Evolutionary conservation across 92 coral and sea anemone species (phyloP), one percentile per base, ranked within the genome.

Genomic region (Desmophyllum pertusum): DNA sequence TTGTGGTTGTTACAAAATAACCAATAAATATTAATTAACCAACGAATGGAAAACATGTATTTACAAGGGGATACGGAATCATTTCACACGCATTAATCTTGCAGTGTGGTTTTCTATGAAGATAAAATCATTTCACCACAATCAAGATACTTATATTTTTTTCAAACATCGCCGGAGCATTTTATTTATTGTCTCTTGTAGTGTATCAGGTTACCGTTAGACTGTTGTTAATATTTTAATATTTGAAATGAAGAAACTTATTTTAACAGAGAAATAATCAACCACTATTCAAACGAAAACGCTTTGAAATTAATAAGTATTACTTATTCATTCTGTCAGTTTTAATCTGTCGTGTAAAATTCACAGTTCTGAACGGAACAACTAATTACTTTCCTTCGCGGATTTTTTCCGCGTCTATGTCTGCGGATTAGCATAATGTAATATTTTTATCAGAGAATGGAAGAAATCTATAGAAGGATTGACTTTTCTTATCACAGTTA

Each of bases 21-120:
- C 23, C 50, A 33, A 64, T 21, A 33, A 64, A 79, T 64, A 67
- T 53, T 53, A 55, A 76, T 76, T 36, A 61, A 38, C 81, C 57
- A 30, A n/a, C 35, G 43, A 77, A 61, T 38, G 50, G 37, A 40
- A 77, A 77, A 62, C 81, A 6, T 59, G 29, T 6, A 77, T 27
- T 59, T 1, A 59, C 70, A 59, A 25, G 25, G 10, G 30, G 83
- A 79, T 79, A 42, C 35, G 75, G 65, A 67, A 38, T 38, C 33
- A 57, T 15, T 57, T 31, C 6, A 29, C 11, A 70, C 31, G 61
- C 41, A 45, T 41, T 62, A 39, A 57, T 59, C 81, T 52, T 19
- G 52, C 51, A 77, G 38, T 18, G 51, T 59, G 70, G 52, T 23
- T 11, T 59, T 66, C 72, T 15, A 9, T 36, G 41, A 18, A 1